Conservation (phyloP, 2,797 vertebrate species). For the Notoglanidium macrostoma region DNA sequence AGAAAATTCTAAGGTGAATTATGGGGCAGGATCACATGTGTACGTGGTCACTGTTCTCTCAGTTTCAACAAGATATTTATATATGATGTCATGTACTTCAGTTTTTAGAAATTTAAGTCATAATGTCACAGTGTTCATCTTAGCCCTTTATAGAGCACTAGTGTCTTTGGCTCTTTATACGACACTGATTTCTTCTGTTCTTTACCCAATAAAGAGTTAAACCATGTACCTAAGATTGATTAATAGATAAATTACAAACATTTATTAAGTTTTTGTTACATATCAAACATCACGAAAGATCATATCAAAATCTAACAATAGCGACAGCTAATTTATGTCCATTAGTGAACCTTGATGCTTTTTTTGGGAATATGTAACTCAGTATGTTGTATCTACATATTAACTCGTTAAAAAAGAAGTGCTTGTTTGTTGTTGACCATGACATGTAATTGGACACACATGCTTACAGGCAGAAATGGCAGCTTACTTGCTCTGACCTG, state of each 20-base stretch:
- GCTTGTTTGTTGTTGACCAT: constrained; percentile 47
- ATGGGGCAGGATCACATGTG: background rate
- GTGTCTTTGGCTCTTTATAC: too few relatives aligned
- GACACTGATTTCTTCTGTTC: too few relatives aligned
- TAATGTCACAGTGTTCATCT: background rate
- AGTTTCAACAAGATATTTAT: background rate
- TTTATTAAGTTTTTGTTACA: background rate
- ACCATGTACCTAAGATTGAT: too few relatives aligned
- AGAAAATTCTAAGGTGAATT: background rate
- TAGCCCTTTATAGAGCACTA: background rate
- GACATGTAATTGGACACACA: background rate
- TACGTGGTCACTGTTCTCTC: background rate
- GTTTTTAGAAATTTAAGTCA: background rate
- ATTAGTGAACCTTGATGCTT: background rate
- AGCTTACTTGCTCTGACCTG: background rate
- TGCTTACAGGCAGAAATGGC: background rate
- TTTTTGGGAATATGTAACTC: background rate
- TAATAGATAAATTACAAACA: too few relatives aligned
- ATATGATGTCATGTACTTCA: background rate
- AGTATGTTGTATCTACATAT: background rate
- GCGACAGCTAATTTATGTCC: background rate
- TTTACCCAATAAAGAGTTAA: too few relatives aligned
- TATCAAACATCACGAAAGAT: background rate
- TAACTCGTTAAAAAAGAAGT: background rate
- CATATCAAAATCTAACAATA: background rate